Evolutionary conservation across 2,113 vertebrate species (phyloP).

Genomic region (Albula glossodonta): DNA sequence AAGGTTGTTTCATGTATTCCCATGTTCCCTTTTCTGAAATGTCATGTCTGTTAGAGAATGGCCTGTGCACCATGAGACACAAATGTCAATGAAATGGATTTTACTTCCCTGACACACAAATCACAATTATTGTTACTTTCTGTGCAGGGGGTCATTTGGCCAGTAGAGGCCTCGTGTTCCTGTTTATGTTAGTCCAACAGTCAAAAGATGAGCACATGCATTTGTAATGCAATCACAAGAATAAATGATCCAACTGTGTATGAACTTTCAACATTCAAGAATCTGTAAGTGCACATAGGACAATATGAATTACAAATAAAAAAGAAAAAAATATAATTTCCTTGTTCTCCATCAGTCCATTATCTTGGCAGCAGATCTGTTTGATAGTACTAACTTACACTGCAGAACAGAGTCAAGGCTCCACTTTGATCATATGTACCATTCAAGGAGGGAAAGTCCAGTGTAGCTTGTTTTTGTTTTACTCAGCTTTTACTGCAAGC

Average conservation of each 20-base stretch:
- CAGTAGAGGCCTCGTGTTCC: conserved; percentile 21
- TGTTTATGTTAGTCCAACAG: too few species aligned
- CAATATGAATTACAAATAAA: not conserved
- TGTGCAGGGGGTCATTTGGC: not conserved
- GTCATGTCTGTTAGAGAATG: not conserved
- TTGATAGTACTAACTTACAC: not conserved
- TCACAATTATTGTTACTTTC: not conserved
- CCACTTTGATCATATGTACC: too few species aligned
- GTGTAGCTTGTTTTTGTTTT: too few species aligned
- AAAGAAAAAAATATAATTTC: not conserved
- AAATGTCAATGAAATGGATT: conserved; percentile 7
- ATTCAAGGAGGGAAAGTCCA: too few species aligned
- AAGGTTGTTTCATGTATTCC: not conserved
- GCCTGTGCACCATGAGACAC: not conserved
- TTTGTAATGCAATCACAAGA: too few species aligned
- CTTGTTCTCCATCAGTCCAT: not conserved
- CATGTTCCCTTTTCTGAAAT: not conserved
- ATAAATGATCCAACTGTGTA: too few species aligned
- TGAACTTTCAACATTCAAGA: not conserved
- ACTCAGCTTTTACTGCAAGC: too few species aligned
- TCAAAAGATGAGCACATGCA: too few species aligned
- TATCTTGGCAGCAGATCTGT: not conserved
- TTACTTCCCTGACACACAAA: conserved; percentile 17
- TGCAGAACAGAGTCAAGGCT: not conserved
- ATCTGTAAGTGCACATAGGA: not conserved